Evolutionary conservation across 2,888 invertebrate species (phyloP), one percentile per base, ranked within the genome.

Genomic region (Tanypteryx hageni): DNA sequence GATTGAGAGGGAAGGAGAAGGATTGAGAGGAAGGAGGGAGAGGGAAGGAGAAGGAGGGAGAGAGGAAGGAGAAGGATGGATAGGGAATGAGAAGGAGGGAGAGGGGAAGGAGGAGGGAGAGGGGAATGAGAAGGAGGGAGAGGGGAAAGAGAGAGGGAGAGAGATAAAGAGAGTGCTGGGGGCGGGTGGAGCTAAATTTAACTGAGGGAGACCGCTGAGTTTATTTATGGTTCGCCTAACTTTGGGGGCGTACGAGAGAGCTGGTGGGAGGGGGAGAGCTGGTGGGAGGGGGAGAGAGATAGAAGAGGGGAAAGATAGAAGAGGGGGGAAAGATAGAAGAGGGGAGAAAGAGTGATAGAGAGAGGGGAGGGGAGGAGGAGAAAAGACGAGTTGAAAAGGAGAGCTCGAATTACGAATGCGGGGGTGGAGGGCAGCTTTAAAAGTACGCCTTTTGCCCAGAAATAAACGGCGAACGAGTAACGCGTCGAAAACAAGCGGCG

Each of bases 191-290:
- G 64, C 89, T 89, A 89, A 89, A 89, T 89, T 89, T 89, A 89
- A 64, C 89, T 89, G 89, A 64, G 64, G 89, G 89, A 89, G 89
- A 44, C 64, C 64, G 89, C 89, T 89, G 89, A 31, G 89, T 89
- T 64, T 89, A 89, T 89, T 89, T 89, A 89, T 89, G 89, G 89
- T 89, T 31, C 89, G 89, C 9, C 89, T 89, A 89, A 89, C 64
- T 89, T 44, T 18, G 64, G 64, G 89, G 89, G 89, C 61, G 89
- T 57, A n/a, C 76, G 76, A 76, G 22, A 68, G n/a, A 68, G n/a
- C n/a, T n/a, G n/a, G n/a, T n/a, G n/a, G n/a, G n/a, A n/a, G n/a
- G n/a, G n/a, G n/a, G n/a, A n/a, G n/a, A n/a, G n/a, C n/a, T n/a
- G n/a, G n/a, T n/a, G n/a, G n/a, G n/a, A n/a, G n/a, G n/a, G n/a